Percentiles rank a stretch among this genome's conserved stretches.
Conservation (phyloP, 2,888 invertebrate species). For the Melitaea athalia region DNA sequence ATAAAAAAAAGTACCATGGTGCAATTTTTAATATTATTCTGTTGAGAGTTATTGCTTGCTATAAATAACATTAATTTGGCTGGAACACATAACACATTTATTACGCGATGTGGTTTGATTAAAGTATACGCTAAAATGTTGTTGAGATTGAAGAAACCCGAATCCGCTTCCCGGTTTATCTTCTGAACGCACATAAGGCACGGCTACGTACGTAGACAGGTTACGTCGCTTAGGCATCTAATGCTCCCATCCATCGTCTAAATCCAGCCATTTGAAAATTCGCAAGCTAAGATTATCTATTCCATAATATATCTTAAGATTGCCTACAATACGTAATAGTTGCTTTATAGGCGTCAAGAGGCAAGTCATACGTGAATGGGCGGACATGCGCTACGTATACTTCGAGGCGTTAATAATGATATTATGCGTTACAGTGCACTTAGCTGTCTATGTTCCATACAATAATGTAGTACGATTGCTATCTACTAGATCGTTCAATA, state of each 20-base stretch:
- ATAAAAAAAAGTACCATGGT: too few species aligned
- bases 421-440: constrained; percentile 9
- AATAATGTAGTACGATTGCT: background rate
- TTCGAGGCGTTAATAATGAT: constrained; percentile 26
- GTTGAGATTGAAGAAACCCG: constrained; percentile 7
- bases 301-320: constrained; percentile 41
- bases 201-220: constrained; percentile 22
- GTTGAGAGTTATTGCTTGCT: too few species aligned
- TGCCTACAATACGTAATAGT: constrained; percentile 53
- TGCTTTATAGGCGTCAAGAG: constrained; percentile 62
- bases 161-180: constrained; percentile 29
- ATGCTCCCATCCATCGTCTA: constrained; percentile 37
- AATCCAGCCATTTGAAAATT: constrained; percentile 42
- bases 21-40: too few species aligned
- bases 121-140: background rate
- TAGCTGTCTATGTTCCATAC: background rate
- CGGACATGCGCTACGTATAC: constrained; percentile 48
- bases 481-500: too few species aligned
- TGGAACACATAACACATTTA: background rate
- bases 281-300: constrained; percentile 35
- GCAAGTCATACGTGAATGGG: constrained; percentile 59
- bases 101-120: background rate
- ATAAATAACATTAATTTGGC: too few species aligned
- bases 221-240: constrained; percentile 29
- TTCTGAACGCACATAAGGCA: constrained; percentile 17